phyloP scores from a whole-genome alignment of 2,113 vertebrate genomes.

The Eonycteris spelaea region DNA sequence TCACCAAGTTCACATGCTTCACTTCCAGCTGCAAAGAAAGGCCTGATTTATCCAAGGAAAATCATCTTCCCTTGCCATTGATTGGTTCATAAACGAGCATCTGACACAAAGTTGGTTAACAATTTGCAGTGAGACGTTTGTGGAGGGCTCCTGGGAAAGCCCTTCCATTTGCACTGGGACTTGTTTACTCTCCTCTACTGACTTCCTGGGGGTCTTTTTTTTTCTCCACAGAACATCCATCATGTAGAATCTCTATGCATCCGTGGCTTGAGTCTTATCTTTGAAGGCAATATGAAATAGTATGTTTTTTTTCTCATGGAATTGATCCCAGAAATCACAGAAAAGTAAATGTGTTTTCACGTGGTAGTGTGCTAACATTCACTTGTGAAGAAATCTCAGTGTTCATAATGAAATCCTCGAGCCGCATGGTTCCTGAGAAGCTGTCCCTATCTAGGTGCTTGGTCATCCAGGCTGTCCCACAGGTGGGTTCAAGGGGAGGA shows the following conservation, averaged over 20 bases:
- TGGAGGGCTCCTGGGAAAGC: not conserved
- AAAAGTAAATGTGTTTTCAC: not conserved
- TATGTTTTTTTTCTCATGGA: not conserved
- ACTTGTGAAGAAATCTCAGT: not conserved
- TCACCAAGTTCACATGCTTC: not conserved
- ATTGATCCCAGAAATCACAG: not conserved
- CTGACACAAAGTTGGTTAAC: not conserved
- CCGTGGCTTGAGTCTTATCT: not conserved
- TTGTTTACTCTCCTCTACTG: not conserved
- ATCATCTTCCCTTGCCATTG: not conserved
- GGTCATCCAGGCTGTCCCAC: not conserved
- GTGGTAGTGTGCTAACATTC: not conserved
- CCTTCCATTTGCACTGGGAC: not conserved
- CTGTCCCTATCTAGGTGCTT: not conserved
- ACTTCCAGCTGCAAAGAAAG: not conserved
- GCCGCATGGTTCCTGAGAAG: not conserved
- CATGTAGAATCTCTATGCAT: not conserved
- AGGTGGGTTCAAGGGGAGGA: not conserved
- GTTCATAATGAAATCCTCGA: not conserved
- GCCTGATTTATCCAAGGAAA: not conserved
- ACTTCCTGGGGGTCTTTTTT: not conserved
- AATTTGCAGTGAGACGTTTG: not conserved
- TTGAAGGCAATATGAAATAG: not conserved
- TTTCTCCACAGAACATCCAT: not conserved
- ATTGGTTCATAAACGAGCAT: not conserved